These are phyloP conservation scores for Suricata suricatta DNA, from an alignment of 2,113 vertebrate species.

Conservation along the genomic window DNA sequence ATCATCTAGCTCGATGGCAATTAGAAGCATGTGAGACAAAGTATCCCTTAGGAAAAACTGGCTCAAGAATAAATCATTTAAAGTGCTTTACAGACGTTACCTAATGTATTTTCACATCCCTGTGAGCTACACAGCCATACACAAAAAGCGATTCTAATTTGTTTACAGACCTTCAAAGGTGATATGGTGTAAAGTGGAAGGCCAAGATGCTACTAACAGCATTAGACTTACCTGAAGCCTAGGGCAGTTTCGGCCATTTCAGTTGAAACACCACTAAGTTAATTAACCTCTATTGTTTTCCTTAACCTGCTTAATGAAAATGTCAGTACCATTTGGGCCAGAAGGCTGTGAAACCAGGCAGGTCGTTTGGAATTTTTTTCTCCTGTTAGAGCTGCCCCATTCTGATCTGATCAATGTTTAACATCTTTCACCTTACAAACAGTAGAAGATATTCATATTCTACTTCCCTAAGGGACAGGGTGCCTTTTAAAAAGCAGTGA, in stretches of 20 bases:
- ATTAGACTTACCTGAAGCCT: conserved; percentile 56
- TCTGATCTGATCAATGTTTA: conserved; percentile 45
- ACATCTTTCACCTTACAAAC: not conserved
- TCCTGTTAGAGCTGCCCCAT: not conserved
- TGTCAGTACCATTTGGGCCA: conserved; percentile 55
- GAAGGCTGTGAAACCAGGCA: conserved; percentile 19
- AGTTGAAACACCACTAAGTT: conserved; percentile 56
- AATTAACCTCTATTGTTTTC: conserved; percentile 68
- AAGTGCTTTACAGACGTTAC: conserved; percentile 53
- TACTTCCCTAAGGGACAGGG: not conserved
- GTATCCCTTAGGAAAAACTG: conserved; percentile 65
- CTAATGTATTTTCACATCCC: conserved; percentile 60
- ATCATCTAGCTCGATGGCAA: conserved; percentile 60
- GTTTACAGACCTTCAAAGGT: conserved; percentile 56
- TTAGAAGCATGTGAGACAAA: conserved; percentile 62
- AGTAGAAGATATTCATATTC: conserved; percentile 11
- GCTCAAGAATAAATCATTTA: conserved; percentile 66
- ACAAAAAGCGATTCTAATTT: conserved; percentile 61
- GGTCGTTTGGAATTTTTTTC: conserved; percentile 47
- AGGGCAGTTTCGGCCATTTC: conserved; percentile 11
- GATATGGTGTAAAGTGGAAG: not conserved
- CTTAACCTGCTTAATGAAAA: conserved; percentile 70
- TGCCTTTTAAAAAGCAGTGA: conserved; percentile 58
- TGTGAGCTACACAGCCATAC: conserved; percentile 29
- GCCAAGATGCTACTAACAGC: conserved; percentile 44